Percentiles rank a stretch among this genome's conserved stretches.
Evolutionary conservation across 2,797 vertebrate genomes (phyloP).

Genomic region (Chelmon rostratus): DNA sequence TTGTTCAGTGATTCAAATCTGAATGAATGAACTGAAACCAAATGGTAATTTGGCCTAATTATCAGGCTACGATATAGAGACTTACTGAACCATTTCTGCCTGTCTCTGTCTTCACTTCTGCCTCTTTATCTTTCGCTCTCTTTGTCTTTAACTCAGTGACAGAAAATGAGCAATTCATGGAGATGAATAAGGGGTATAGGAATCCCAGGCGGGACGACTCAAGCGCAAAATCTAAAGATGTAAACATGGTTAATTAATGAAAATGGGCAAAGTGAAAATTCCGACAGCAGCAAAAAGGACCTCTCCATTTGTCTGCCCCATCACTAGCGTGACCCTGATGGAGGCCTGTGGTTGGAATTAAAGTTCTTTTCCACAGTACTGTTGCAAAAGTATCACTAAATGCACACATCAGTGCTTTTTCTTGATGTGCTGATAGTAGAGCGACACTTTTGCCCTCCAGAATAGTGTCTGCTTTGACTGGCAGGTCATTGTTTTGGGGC

Average conservation of each 20-base stretch:
- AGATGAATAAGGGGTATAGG: conserved; percentile 16
- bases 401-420: conserved; percentile 3
- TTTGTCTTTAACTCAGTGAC: conserved; percentile 53
- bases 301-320: neutral
- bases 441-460: conserved; percentile 31
- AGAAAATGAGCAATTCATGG: conserved; percentile 50
- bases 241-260: conserved; percentile 48
- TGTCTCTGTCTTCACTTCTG: conserved; percentile 28
- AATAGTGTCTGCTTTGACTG: conserved; percentile 67
- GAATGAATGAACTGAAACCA: conserved; percentile 46
- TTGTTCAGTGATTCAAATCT: conserved; percentile 42
- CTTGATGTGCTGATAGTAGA: conserved; percentile 13
- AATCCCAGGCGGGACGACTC: conserved; percentile 35
- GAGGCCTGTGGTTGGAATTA: neutral
- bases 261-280: conserved; percentile 25
- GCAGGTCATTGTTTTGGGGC: conserved; percentile 77
- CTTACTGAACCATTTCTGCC: conserved; percentile 56
- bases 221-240: conserved; percentile 35
- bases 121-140: conserved; percentile 34
- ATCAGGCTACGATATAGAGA: conserved; percentile 48
- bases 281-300: conserved; percentile 3
- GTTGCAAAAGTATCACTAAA: conserved; percentile 1
- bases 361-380: neutral
- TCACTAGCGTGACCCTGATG: neutral
- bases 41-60: conserved; percentile 55